phyloP scores from a whole-genome alignment of 2,888 invertebrate species.

The Diaperis boleti region DNA sequence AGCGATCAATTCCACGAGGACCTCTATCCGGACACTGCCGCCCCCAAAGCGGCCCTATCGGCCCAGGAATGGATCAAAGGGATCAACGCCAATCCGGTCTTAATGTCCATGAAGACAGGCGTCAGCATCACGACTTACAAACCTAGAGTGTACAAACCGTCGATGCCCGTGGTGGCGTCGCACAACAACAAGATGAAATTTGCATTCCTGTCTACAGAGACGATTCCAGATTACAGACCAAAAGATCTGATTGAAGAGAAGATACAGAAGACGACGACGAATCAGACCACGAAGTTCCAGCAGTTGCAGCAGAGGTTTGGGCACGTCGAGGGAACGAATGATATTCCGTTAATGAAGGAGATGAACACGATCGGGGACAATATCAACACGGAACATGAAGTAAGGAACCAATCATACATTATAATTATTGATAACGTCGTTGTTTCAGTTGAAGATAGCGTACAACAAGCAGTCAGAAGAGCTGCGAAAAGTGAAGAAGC shows the following conservation, averaged over 20 bases:
- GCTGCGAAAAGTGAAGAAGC: conserved; percentile 80
- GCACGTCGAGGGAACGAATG: conserved; percentile 67
- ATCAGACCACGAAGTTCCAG: conserved; percentile 85
- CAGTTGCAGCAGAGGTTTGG: conserved; percentile 83
- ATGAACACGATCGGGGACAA: conserved; percentile 72
- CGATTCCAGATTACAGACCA: conserved; percentile 87
- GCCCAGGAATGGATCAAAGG: conserved; percentile 93
- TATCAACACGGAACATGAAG: conserved; percentile 72
- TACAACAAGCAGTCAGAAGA: conserved; percentile 85
- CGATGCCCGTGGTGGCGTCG: conserved; percentile 50
- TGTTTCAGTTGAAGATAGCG: conserved; percentile 77
- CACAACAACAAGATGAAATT: conserved; percentile 87
- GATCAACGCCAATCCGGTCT: conserved; percentile 81
- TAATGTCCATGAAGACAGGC: conserved; percentile 85
- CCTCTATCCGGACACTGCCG: conserved; percentile 92
- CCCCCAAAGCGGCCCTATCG: conserved; percentile 83
- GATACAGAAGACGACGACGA: conserved; percentile 80
- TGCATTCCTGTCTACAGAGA: conserved; percentile 87
- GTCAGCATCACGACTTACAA: conserved; percentile 29
- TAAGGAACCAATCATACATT: conserved; percentile 50
- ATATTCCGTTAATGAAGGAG: conserved; percentile 70
- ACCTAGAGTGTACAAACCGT: conserved; percentile 37
- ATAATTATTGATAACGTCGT: conserved; percentile 11
- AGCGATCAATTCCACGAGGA: conserved; percentile 85
- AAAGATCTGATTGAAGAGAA: conserved; percentile 77